phyloP scores from a whole-genome alignment of 2,797 vertebrate genomes.

The Taeniopygia guttata region DNA sequence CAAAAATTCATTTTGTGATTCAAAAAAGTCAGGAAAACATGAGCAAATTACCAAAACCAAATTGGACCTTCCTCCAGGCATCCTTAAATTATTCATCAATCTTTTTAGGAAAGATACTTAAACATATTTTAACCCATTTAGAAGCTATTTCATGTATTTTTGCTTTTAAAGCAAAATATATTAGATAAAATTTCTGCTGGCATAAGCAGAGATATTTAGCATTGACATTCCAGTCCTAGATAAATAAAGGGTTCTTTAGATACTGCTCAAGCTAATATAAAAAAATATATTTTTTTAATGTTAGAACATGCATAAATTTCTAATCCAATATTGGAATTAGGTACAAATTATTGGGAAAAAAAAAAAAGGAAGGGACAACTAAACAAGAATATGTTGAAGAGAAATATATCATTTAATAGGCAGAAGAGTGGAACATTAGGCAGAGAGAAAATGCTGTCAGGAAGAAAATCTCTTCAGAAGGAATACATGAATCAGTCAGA shows the following conservation, averaged over 20 bases:
- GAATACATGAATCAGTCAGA: background rate
- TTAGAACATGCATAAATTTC: background rate
- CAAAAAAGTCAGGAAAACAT: background rate
- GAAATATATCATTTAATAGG: background rate
- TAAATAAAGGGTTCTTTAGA: background rate
- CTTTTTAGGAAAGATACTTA: background rate
- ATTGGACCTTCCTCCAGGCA: background rate
- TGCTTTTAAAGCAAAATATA: background rate
- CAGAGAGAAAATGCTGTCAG: background rate
- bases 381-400: background rate
- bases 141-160: background rate
- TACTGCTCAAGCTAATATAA: background rate
- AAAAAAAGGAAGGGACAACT: background rate
- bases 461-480: background rate
- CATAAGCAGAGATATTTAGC: background rate
- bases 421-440: background rate
- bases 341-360: background rate
- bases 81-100: slow-evolving; percentile 27
- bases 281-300: background rate
- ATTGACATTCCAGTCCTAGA: background rate
- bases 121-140: background rate
- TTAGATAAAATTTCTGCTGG: background rate
- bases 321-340: background rate
- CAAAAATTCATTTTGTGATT: background rate
- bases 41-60: background rate